Percentiles rank a stretch among this genome's conserved stretches.
Conservation (phyloP, 2,888 invertebrate species). For the Polydrusus tereticollis region DNA sequence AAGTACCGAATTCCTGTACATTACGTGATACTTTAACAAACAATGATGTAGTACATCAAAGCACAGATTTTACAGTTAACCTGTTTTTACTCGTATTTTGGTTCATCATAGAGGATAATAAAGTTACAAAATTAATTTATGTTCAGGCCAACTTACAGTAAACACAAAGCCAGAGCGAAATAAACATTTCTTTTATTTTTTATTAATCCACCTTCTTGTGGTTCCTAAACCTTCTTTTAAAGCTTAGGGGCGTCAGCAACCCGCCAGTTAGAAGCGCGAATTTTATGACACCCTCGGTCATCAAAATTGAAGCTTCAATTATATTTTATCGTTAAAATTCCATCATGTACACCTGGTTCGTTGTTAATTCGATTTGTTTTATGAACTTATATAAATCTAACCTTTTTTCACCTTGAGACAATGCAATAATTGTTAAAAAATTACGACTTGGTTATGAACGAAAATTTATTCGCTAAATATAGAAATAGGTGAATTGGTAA, state of each 20-base stretch:
- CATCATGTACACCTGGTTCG: no score
- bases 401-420: slow-evolving; percentile 6
- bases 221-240: no score
- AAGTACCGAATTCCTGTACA: background rate
- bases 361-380: background rate
- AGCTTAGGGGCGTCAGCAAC: no score
- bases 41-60: background rate
- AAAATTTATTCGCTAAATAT: slow-evolving; percentile 27
- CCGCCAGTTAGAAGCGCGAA: no score
- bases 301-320: no score
- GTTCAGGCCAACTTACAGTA: background rate
- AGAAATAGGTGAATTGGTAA: slow-evolving; percentile 5
- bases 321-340: no score
- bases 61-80: slow-evolving; percentile 5
- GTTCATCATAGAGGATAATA: background rate
- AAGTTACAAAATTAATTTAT: background rate
- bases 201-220: no score
- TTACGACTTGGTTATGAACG: slow-evolving; percentile 5
- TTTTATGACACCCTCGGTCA: no score
- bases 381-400: background rate
- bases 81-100: background rate
- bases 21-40: background rate
- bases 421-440: slow-evolving; percentile 7
- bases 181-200: background rate
- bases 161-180: background rate